These are phyloP conservation scores for Hippocampus barbouri DNA, from an alignment of 2,113 vertebrate species.

Conservation along the genomic window DNA sequence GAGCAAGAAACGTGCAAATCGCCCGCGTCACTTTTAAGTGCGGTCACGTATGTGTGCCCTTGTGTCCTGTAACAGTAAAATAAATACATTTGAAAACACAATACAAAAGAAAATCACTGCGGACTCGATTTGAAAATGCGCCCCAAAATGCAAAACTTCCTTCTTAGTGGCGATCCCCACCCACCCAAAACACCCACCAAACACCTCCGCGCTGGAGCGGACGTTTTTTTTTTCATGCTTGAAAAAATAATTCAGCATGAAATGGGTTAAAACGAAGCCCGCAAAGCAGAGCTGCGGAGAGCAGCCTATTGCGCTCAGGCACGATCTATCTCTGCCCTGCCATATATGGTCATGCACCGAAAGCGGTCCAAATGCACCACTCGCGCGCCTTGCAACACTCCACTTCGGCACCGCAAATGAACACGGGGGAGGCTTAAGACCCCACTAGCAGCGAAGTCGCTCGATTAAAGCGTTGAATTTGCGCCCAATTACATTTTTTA, in stretches of 20 bases:
- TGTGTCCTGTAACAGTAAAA: background rate
- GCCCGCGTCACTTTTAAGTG: background rate
- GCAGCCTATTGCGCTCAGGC: slow-evolving; percentile 63
- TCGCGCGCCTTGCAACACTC: slow-evolving; percentile 28
- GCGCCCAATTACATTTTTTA: slow-evolving; percentile 32
- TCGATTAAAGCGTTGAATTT: slow-evolving; percentile 32
- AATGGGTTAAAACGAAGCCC: slow-evolving; percentile 71
- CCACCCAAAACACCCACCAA: background rate
- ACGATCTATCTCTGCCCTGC: slow-evolving; percentile 71
- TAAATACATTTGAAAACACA: too few relatives aligned
- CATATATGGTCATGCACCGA: slow-evolving; percentile 76
- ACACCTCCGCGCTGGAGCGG: background rate
- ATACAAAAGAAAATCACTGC: background rate
- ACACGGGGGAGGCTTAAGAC: slow-evolving; percentile 1
- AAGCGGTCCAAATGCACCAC: slow-evolving; percentile 49
- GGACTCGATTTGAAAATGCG: slow-evolving; percentile 35
- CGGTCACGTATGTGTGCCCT: background rate
- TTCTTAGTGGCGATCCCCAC: background rate
- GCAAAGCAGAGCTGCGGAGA: slow-evolving; percentile 61
- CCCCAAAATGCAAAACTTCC: background rate
- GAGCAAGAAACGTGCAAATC: background rate
- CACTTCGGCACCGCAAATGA: slow-evolving; percentile 26
- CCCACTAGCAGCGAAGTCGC: background rate
- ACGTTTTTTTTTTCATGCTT: background rate
- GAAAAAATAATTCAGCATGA: slow-evolving; percentile 66